Evolutionary conservation across 2,113 vertebrate species (phyloP).

Genomic region (Gnathonemus longibarbis): DNA sequence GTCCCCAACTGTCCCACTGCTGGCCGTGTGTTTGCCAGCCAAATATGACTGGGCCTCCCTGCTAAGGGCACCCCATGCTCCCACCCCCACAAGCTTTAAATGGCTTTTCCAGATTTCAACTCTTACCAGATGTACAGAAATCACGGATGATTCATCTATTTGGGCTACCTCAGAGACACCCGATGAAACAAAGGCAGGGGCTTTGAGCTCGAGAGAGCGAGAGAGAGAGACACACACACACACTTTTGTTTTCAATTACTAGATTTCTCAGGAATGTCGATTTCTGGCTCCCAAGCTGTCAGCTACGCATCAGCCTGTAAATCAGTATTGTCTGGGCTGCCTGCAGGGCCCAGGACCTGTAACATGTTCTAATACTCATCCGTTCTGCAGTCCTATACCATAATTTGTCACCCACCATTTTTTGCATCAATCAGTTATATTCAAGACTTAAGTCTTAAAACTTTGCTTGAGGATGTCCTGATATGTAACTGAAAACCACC

Average conservation of each 20-base stretch:
- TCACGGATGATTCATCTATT: slow-evolving; percentile 70
- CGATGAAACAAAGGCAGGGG: slow-evolving; percentile 52
- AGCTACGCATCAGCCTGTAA: neutral
- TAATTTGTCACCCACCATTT: neutral
- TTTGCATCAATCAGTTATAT: neutral
- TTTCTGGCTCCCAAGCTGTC: slow-evolving; percentile 37
- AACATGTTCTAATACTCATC: neutral
- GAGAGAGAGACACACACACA: slow-evolving; percentile 29
- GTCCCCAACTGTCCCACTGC: slow-evolving; percentile 14
- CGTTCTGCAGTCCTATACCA: neutral
- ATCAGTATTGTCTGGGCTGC: neutral
- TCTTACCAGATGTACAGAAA: slow-evolving; percentile 78
- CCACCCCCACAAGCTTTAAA: slow-evolving; percentile 57
- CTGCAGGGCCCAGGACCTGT: neutral
- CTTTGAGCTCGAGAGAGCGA: slow-evolving; percentile 11
- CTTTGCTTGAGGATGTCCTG: neutral
- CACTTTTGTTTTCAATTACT: slow-evolving; percentile 46
- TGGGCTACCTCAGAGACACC: slow-evolving; percentile 69
- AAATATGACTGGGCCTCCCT: neutral
- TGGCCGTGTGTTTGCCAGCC: slow-evolving; percentile 24
- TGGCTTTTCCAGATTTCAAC: slow-evolving; percentile 65
- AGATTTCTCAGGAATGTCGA: slow-evolving; percentile 49
- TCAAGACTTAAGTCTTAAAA: neutral
- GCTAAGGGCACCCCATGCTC: slow-evolving; percentile 40
- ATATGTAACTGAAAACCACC: neutral